Base-by-base conservation (phyloP, 2,113 vertebrate species). In the Gallinago undulata region DNA sequence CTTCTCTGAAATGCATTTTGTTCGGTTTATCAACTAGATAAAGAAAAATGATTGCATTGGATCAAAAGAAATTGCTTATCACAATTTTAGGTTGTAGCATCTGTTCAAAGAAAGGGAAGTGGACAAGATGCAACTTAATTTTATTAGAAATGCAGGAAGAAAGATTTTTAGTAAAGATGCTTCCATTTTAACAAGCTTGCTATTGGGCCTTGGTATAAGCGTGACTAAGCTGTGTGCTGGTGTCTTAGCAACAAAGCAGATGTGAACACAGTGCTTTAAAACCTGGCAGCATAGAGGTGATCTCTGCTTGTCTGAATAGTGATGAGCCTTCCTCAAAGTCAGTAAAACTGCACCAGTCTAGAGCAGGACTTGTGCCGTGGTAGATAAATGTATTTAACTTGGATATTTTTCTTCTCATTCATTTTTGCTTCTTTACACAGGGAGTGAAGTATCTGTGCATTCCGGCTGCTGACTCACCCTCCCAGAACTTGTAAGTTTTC, bases 361-460 rank as follows among this genome's bases (percentile, higher is more conserved):
- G 62, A 84, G 37, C 41, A 60, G 24, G n/a, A 35, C 33, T 76
- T 55, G 7, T 23, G 6, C 8, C 2, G 19, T 55, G 37, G 39
- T 80, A 25, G 53, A 50, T 64, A 56, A 89, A 85, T 85, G n/a
- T 86, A 9, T 93, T 88, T 91, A 45, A 67, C 45, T 86, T 87
- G 45, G 60, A 48, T 81, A 25, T 82, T 90, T 90, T 76, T 87
- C 23, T 78, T 62, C 60, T 95, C 45, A 57, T 86, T 75, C 27
- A 6, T 95, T 82, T 93, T 93, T 97, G 64, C 70, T 60, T 97
- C 91, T 78, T 97, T 97, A 84, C 93, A 64, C 95, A 99, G 99
- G 99, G 99, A 97, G 97, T 99, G 98, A 99, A 99, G 96, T 99
- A 99, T 97, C 98, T 99, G 60, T 99, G 99, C 96, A 99, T 99